Evolutionary conservation across 2,797 vertebrate genomes (phyloP).

Genomic region (Sebastes vulpes): DNA sequence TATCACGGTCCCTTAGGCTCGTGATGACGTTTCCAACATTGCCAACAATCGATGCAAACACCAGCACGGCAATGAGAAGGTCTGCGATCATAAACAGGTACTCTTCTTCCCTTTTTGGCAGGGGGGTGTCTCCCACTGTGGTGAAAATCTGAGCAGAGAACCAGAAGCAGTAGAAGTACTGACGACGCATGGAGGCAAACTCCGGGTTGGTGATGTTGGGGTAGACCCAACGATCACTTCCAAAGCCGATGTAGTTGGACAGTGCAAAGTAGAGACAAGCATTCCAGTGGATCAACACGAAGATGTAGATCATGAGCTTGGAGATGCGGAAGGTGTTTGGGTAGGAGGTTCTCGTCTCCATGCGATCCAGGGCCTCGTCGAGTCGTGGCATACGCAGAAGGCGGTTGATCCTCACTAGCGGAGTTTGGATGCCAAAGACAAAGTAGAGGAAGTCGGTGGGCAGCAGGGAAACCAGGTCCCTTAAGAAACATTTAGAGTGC

Average conservation of each 20-base stretch:
- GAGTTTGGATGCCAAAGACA: slow-evolving; percentile 78
- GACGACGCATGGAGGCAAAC: slow-evolving; percentile 83
- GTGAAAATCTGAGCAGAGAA: slow-evolving; percentile 93
- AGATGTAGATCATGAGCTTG: slow-evolving; percentile 93
- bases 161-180: slow-evolving; percentile 95
- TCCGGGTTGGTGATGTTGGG: slow-evolving; percentile 83
- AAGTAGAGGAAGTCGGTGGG: slow-evolving; percentile 92
- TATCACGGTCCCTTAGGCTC: slow-evolving; percentile 86
- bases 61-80: slow-evolving; percentile 93
- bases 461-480: slow-evolving; percentile 87
- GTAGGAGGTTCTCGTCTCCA: slow-evolving; percentile 90
- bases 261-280: slow-evolving; percentile 94
- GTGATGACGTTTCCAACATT: slow-evolving; percentile 90
- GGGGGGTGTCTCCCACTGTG: slow-evolving; percentile 90
- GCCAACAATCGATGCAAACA: slow-evolving; percentile 93
- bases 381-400: slow-evolving; percentile 87
- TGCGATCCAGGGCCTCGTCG: slow-evolving; percentile 89
- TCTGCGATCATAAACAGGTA: slow-evolving; percentile 91
- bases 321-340: slow-evolving; percentile 92
- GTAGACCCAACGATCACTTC: slow-evolving; percentile 91
- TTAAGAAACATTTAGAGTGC: slow-evolving; percentile 82
- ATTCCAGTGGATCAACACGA: slow-evolving; percentile 93
- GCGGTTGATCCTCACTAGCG: slow-evolving; percentile 89
- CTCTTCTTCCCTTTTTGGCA: slow-evolving; percentile 86
- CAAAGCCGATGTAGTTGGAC: slow-evolving; percentile 89